Base-by-base conservation (phyloP, 2,888 invertebrate genomes). In the Cataglyphis cursor region DNA sequence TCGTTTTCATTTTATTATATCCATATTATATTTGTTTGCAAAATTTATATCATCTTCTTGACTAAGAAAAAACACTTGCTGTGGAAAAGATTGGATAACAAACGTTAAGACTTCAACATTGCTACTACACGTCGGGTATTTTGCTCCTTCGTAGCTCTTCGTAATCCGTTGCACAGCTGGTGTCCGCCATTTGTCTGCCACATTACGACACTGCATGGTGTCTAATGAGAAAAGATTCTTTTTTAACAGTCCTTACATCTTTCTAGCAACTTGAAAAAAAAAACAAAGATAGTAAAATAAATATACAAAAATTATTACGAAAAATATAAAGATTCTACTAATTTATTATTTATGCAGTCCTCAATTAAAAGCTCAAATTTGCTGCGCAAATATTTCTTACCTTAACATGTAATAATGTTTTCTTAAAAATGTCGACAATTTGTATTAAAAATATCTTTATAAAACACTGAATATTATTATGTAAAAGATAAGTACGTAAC, bases 161-260 rank as follows among this genome's bases (percentile, higher is more conserved):
- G 28, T 76, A 76, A 76, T 76, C 76, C 65, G 28, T 28, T 31
- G 41, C 41, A 57, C 76, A 76, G 76, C 65, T 76, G 76, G 76
- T 76, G 21, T 54, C 15, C 57, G 57, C 41, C n/a, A 65, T 76
- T 76, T 66, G 41, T 57, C 44, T 28, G n/a, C 31, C n/a, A 41
- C 28, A 15, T 54, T 57, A 15, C n/a, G 41, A 8, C 28, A n/a
- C 54, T 65, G n/a, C n/a, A 54, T 31, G 74, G 21, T 64, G 24
- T 35, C 65, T 65, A 76, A 76, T 28, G 41, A 65, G 38, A 41
- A 65, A 65, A 44, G 5, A 54, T 76, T 76, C 28, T 57, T 65
- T n/a, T 65, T 76, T 66, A 62, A 28, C 28, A 41, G 24, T 28
- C 6, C 1, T 76, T 65, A 15, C 4, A 24, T n/a, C 18, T 48